Evolutionary conservation across 2,113 vertebrate species (phyloP).

Genomic region (Mormyrus iriodes): DNA sequence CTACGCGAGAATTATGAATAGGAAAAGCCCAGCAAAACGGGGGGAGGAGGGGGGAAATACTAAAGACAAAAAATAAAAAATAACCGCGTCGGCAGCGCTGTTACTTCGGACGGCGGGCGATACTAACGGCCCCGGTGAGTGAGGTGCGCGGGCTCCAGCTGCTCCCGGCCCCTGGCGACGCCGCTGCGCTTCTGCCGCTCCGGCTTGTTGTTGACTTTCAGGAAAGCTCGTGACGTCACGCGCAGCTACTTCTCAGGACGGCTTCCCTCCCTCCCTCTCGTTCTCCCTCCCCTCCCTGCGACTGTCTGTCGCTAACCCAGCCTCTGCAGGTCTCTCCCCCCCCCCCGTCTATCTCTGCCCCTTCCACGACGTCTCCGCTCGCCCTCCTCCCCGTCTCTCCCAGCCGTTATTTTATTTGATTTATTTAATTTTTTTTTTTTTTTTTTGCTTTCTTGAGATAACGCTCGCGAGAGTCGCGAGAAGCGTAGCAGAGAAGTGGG

Average conservation of each 20-base stretch:
- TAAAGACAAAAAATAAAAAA: constrained; percentile 18
- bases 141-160: constrained; percentile 18
- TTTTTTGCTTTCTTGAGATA: constrained; percentile 6
- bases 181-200: constrained; percentile 43
- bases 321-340: constrained; percentile 22
- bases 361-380: constrained; percentile 33
- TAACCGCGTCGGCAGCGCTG: constrained; percentile 12
- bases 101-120: neutral
- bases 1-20: constrained; percentile 25
- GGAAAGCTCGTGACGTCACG: constrained; percentile 72
- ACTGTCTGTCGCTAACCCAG: constrained; percentile 29
- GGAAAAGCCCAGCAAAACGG: constrained; percentile 4
- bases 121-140: neutral
- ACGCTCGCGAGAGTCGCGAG: constrained; percentile 54
- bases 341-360: constrained; percentile 21
- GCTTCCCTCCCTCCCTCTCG: constrained; percentile 33
- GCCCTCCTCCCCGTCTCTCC: neutral
- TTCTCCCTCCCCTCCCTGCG: neutral
- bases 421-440: neutral
- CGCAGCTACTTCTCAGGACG: constrained; percentile 35
- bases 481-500: neutral
- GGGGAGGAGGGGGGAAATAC: constrained; percentile 19
- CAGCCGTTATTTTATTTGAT: neutral
- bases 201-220: constrained; percentile 70
- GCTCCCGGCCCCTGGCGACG: constrained; percentile 30